Percentiles rank a stretch among this genome's conserved stretches.
Conservation (phyloP, 2,888 invertebrate genomes). For the Anarsia innoxiella region DNA sequence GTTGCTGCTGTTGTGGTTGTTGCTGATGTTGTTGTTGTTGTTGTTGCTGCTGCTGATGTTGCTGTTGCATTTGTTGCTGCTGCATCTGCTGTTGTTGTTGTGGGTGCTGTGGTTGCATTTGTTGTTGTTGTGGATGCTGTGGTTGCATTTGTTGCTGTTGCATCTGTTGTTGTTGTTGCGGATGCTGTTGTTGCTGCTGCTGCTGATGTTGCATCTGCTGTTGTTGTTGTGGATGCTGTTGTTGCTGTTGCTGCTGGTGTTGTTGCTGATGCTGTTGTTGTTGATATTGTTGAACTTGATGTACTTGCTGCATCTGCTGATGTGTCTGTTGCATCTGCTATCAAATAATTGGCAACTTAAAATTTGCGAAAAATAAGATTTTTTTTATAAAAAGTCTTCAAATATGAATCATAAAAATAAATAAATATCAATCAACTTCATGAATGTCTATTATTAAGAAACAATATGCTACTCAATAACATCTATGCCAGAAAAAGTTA, state of each 20-base stretch:
- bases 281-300: conserved; percentile 56
- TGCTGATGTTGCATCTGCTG: conserved; percentile 46
- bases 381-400: no score
- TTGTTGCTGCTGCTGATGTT: conserved; percentile 43
- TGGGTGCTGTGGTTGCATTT: conserved; percentile 41
- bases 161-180: conserved; percentile 43
- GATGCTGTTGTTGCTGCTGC: conserved; percentile 43
- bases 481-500: background rate
- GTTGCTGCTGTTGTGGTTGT: conserved; percentile 43
- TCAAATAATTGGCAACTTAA: background rate
- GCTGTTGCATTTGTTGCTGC: conserved; percentile 43
- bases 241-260: conserved; percentile 46
- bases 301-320: conserved; percentile 47
- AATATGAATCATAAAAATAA: no score
- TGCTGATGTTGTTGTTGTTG: conserved; percentile 46
- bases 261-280: conserved; percentile 40
- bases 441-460: background rate
- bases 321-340: conserved; percentile 22
- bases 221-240: conserved; percentile 45
- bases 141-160: conserved; percentile 47
- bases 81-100: conserved; percentile 60
- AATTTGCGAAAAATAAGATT: no score
- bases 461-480: background rate
- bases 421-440: no score
- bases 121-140: conserved; percentile 43